Percentiles rank a stretch among this genome's conserved stretches.
phyloP scores from a whole-genome alignment of 2,888 invertebrate species.

The Heteromyza rotundicornis region DNA sequence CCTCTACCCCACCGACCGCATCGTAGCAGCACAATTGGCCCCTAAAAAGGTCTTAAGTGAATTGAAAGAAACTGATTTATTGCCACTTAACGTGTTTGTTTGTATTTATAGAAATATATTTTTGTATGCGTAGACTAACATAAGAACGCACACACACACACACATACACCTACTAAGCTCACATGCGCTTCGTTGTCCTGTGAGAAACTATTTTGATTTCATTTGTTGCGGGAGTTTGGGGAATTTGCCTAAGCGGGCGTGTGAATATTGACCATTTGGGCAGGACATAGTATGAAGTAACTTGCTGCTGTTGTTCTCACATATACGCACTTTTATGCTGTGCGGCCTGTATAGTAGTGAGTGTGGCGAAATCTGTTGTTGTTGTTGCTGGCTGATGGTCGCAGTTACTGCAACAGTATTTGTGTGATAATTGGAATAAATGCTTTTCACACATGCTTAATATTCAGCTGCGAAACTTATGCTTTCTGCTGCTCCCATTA shows the following conservation, averaged over 20 bases:
- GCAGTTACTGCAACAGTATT: constrained; percentile 16
- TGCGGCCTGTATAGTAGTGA: no score
- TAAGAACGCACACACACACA: constrained; percentile 4
- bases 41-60: constrained; percentile 44
- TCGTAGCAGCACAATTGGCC: constrained; percentile 25
- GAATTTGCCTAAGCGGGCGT: constrained; percentile 52
- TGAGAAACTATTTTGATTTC: not conserved
- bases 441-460: constrained; percentile 42
- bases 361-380: constrained; percentile 14
- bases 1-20: not conserved
- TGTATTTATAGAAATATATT: not conserved
- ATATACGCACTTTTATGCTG: no score
- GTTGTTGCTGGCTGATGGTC: no score
- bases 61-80: constrained; percentile 55
- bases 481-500: constrained; percentile 44
- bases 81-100: constrained; percentile 45
- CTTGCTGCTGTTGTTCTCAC: constrained; percentile 13
- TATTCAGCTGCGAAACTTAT: constrained; percentile 53
- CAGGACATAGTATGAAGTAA: constrained; percentile 47
- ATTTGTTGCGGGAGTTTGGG: not conserved
- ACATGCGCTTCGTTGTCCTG: not conserved
- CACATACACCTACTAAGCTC: no score
- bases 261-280: constrained; percentile 54
- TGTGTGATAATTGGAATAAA: constrained; percentile 50
- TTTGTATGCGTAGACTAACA: not conserved